These are phyloP conservation scores for Asteroscopus sphinx DNA, from an alignment of 2,888 invertebrate genomes.

Conservation along the genomic window DNA sequence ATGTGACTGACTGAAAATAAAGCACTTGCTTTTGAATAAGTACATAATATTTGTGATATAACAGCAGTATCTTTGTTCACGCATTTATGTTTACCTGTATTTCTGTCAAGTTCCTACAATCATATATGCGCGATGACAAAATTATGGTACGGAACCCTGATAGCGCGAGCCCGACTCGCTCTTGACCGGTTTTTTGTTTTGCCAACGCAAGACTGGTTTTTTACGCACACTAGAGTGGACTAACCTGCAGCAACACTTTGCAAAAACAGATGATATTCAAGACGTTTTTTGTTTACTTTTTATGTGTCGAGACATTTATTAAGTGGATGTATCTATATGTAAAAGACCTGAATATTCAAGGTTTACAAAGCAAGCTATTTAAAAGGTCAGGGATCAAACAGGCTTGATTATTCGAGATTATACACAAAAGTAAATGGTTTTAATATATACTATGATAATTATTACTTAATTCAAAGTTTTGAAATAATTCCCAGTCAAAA, in stretches of 20 bases:
- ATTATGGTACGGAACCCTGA: too few relatives aligned
- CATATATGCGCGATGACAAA: too few relatives aligned
- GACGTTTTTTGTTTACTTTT: background rate
- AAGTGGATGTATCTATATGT: background rate
- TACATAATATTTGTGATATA: too few relatives aligned
- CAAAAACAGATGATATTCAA: background rate
- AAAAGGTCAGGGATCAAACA: conserved; percentile 34
- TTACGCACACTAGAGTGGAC: too few relatives aligned
- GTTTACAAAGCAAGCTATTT: conserved; percentile 12
- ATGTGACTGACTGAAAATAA: too few relatives aligned
- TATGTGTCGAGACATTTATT: background rate
- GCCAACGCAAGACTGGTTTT: too few relatives aligned
- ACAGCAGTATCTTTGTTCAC: too few relatives aligned
- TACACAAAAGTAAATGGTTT: conserved; percentile 8
- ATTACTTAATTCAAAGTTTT: conserved; percentile 2
- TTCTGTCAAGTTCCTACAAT: too few relatives aligned
- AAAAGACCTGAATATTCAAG: conserved; percentile 22
- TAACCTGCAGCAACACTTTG: background rate
- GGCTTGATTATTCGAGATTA: conserved; percentile 12
- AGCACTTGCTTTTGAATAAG: too few relatives aligned
- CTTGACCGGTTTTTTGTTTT: too few relatives aligned
- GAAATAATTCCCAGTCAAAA: conserved; percentile 1
- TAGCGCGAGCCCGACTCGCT: too few relatives aligned
- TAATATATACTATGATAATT: conserved; percentile 16
- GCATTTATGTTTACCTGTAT: too few relatives aligned